Evolutionary conservation across 1,140 invertebrate species (phyloP).

Genomic region (Procambarus clarkii): DNA sequence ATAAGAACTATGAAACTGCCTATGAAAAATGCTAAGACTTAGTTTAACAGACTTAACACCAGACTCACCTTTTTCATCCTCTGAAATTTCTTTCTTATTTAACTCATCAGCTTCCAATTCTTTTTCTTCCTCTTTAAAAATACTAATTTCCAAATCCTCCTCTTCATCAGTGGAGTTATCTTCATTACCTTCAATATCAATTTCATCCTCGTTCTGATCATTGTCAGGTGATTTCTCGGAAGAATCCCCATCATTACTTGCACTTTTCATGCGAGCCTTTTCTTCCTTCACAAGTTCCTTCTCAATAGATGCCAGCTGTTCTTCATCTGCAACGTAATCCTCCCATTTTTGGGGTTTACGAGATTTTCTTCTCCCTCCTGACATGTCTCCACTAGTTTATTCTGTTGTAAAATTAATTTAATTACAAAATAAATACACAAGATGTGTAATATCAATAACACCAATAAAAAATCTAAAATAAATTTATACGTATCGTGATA

Average conservation of each 20-base stretch:
- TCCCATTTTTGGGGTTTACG: constrained; percentile 61
- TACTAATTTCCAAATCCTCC: not conserved
- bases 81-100: not conserved
- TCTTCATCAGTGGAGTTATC: not conserved
- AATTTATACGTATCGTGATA: too few relatives aligned
- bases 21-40: too few relatives aligned
- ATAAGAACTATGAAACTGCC: too few relatives aligned
- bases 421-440: too few relatives aligned
- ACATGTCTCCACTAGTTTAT: not conserved
- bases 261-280: constrained; percentile 24
- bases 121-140: constrained; percentile 2
- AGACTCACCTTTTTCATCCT: not conserved
- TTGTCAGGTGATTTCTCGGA: not conserved
- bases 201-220: constrained; percentile 21
- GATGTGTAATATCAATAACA: too few relatives aligned
- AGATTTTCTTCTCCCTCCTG: constrained; percentile 44
- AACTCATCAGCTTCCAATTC: not conserved
- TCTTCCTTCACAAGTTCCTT: constrained; percentile 51
- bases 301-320: constrained; percentile 46
- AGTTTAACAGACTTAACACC: not conserved
- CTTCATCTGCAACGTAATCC: constrained; percentile 52
- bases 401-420: too few relatives aligned
- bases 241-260: constrained; percentile 1
- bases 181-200: not conserved
- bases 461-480: too few relatives aligned